phyloP scores from a whole-genome alignment of 1,140 invertebrate genomes.

The Diploscapter pachys region DNA sequence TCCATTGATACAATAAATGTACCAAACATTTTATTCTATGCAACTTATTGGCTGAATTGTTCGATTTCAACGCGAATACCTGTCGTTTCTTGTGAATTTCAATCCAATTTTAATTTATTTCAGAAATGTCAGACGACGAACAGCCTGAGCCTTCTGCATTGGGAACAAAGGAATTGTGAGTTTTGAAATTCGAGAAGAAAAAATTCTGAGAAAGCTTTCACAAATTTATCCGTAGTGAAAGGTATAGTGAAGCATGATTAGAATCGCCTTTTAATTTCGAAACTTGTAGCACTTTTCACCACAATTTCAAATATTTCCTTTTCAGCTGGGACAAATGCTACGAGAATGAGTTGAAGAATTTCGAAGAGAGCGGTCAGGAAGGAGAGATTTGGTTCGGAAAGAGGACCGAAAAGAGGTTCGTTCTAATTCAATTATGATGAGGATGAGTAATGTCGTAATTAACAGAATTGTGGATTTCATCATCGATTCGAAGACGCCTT shows the following conservation, averaged over 20 bases:
- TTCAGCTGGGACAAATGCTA: conserved; percentile 79
- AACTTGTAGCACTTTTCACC: conserved; percentile 18
- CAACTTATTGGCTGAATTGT: neutral
- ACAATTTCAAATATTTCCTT: conserved; percentile 40
- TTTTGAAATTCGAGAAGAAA: conserved; percentile 27
- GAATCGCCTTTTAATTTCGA: conserved; percentile 10
- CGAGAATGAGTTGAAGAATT: conserved; percentile 76
- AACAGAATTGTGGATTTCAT: conserved; percentile 44
- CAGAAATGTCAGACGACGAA: conserved; percentile 36
- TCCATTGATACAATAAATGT: too few species aligned
- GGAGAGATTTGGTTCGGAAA: conserved; percentile 84
- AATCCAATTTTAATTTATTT: neutral
- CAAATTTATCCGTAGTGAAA: neutral
- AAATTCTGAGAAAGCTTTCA: neutral
- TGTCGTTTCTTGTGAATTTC: neutral
- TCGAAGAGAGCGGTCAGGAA: conserved; percentile 75
- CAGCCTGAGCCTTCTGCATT: conserved; percentile 68
- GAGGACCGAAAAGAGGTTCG: conserved; percentile 69
- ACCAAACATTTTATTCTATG: neutral
- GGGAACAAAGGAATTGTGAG: conserved; percentile 74
- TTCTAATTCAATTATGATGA: neutral
- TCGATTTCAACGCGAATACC: neutral
- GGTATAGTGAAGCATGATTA: neutral
- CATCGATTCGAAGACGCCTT: conserved; percentile 38
- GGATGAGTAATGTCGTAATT: neutral